phyloP scores from a whole-genome alignment of 2,113 vertebrate genomes.

The Mungos mungo region DNA sequence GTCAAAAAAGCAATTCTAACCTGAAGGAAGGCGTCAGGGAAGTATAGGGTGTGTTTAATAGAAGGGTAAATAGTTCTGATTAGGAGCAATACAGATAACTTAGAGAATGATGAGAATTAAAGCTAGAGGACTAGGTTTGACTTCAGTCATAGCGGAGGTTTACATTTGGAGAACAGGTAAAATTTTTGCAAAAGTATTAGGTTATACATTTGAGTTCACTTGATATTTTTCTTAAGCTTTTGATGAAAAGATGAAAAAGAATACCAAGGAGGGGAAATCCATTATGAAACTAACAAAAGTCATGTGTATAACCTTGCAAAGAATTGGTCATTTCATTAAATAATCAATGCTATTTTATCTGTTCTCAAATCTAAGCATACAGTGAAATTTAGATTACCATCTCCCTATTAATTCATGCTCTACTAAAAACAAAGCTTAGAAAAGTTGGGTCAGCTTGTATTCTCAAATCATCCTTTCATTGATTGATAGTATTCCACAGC shows the following conservation, averaged over 20 bases:
- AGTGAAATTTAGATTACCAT: constrained; percentile 39
- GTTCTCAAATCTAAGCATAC: constrained; percentile 56
- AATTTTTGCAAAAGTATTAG: background rate
- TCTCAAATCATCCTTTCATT: constrained; percentile 22
- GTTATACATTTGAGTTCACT: background rate
- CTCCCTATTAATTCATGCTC: constrained; percentile 62
- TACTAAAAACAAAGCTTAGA: constrained; percentile 33
- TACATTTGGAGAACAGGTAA: background rate
- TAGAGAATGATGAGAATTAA: background rate
- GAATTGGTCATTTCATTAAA: constrained; percentile 49
- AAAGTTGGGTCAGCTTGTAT: constrained; percentile 21
- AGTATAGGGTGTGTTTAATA: background rate
- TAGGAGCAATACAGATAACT: background rate
- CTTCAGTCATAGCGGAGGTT: background rate
- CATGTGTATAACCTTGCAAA: background rate
- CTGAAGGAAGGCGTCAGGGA: background rate
- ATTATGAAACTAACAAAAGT: constrained; percentile 56
- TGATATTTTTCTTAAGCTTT: constrained; percentile 52
- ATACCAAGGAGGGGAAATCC: background rate
- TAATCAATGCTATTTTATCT: constrained; percentile 50
- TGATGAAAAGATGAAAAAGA: constrained; percentile 47
- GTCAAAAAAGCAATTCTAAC: background rate
- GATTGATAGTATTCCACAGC: constrained; percentile 56
- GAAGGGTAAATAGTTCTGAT: background rate
- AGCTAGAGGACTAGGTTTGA: background rate